Evolutionary conservation across 35 echinoderm and acorn worm genomes (phyloP), one percentile per base, ranked within the genome.

Genomic region (Stichopus chloronotus): DNA sequence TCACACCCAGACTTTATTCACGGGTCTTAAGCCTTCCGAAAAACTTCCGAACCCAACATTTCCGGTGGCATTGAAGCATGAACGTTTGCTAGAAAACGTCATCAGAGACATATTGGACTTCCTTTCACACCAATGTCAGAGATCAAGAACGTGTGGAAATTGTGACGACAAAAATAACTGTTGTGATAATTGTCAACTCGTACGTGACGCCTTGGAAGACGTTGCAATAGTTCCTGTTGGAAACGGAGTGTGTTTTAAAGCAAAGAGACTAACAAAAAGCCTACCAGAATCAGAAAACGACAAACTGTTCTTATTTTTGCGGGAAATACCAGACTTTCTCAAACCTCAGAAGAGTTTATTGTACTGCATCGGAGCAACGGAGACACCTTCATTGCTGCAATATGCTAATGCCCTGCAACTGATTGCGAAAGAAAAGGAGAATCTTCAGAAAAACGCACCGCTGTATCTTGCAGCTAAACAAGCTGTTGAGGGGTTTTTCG

Each of bases 401-500:
- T 89, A 89, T 52, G 87, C 87, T 30, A 65, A 10, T 89, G 60
- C 52, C 52, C 60, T 89, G 43, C n/a, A 71, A 30, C 23, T 89
- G n/a, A 89, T 89, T 19, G 60, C 21, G 4, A 52, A 71, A 71
- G 13, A 71, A 16, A 52, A 5, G 9, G 57, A 23, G n/a, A 25
- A 59, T 14, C 55, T 85, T 6, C 25, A 85, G 24, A 53, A 30
- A 5, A 89, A 89, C 52, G 19, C 87, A 19, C 58, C 58, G 23
- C 9, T 71, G 17, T 9, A 9, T 23, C 9, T 52, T 53, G 87
- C 87, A 11, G 87, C 87, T 10, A 43, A 74, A 12, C 87, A 89
- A n/a, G 87, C 87, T 55, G 19, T 89, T 11, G 8, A 53, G 8
- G 87, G 87, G 4, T 89, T 89, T 89, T 89, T 89, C 9, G 21